Evolutionary conservation across 2,888 invertebrate genomes (phyloP).

Genomic region (Trisateles emortualis): DNA sequence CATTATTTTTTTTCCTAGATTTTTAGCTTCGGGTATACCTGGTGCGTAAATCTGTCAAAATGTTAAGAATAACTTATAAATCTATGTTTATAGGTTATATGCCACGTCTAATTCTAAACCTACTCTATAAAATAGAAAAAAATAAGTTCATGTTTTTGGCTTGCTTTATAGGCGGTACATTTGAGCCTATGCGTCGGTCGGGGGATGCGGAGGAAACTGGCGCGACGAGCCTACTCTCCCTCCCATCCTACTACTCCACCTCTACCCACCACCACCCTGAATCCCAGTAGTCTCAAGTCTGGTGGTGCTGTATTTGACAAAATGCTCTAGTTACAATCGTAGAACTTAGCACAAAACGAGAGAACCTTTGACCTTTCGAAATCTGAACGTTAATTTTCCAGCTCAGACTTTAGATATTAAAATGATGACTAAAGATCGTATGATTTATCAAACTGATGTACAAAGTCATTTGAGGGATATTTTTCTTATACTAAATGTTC

Average conservation of each 20-base stretch:
- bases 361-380: constrained; percentile 52
- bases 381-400: constrained; percentile 45
- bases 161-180: constrained; percentile 67
- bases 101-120: constrained; percentile 16
- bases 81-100: constrained; percentile 31
- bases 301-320: constrained; percentile 59
- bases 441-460: constrained; percentile 48
- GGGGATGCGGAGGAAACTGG: constrained; percentile 47
- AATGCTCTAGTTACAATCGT: constrained; percentile 52
- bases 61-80: too few species aligned
- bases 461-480: constrained; percentile 43
- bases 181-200: constrained; percentile 63
- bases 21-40: too few species aligned
- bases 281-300: constrained; percentile 51
- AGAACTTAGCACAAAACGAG: constrained; percentile 43
- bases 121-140: constrained; percentile 36
- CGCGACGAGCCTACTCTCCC: constrained; percentile 50
- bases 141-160: constrained; percentile 62
- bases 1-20: too few species aligned
- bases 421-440: constrained; percentile 53
- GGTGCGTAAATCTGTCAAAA: too few species aligned
- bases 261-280: constrained; percentile 26
- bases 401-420: constrained; percentile 47
- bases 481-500: constrained; percentile 38
- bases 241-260: constrained; percentile 39